These are phyloP conservation scores for Corythornis cristatus DNA, from an alignment of 2,113 vertebrate genomes.

Conservation along the genomic window DNA sequence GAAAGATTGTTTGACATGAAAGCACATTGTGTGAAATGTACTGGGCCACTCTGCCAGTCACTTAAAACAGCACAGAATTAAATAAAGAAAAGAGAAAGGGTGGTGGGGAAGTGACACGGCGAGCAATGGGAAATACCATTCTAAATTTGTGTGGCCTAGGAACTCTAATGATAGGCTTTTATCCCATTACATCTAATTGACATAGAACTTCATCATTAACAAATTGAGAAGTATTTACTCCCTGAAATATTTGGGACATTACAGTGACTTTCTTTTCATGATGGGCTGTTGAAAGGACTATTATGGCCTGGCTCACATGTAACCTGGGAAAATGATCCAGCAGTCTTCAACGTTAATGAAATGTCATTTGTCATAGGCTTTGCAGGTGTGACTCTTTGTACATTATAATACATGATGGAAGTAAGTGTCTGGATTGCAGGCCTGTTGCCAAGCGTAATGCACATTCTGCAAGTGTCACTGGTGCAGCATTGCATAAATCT, in stretches of 20 bases:
- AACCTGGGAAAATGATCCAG: slow-evolving; percentile 80
- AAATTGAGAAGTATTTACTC: slow-evolving; percentile 78
- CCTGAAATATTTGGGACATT: slow-evolving; percentile 79
- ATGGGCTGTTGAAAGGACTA: slow-evolving; percentile 77
- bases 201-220: slow-evolving; percentile 80
- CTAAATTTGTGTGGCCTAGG: slow-evolving; percentile 68
- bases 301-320: slow-evolving; percentile 75
- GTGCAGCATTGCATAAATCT: slow-evolving; percentile 34
- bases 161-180: slow-evolving; percentile 73
- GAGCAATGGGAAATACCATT: slow-evolving; percentile 68
- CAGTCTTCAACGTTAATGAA: slow-evolving; percentile 82
- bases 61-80: slow-evolving; percentile 35
- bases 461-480: slow-evolving; percentile 38
- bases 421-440: slow-evolving; percentile 32
- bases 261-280: slow-evolving; percentile 74
- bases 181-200: slow-evolving; percentile 82
- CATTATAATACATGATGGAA: slow-evolving; percentile 53
- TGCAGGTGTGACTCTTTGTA: slow-evolving; percentile 84
- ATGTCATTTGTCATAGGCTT: slow-evolving; percentile 83
- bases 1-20: slow-evolving; percentile 34
- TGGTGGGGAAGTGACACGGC: neutral
- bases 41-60: slow-evolving; percentile 3
- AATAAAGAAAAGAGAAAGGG: neutral
- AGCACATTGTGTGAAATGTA: slow-evolving; percentile 31
- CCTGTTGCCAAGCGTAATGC: slow-evolving; percentile 48